Conservation (phyloP, 2,888 invertebrate species). For the Portevinia maculata region DNA sequence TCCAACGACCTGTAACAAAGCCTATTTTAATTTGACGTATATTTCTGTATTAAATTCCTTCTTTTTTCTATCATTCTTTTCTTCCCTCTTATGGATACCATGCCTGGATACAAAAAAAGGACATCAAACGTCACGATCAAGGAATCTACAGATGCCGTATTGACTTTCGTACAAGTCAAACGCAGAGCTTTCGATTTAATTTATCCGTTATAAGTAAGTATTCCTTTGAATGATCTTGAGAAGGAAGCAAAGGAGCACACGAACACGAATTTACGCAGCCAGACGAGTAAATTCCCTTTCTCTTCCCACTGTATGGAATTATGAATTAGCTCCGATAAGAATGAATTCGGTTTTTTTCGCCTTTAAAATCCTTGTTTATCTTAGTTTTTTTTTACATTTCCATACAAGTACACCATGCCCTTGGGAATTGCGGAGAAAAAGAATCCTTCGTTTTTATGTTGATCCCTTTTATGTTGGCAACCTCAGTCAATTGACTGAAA, state of each 20-base stretch:
- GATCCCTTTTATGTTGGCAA: constrained; percentile 23
- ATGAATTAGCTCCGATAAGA: constrained; percentile 29
- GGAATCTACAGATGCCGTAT: constrained; percentile 95
- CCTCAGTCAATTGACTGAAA: constrained; percentile 53
- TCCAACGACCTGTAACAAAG: not conserved
- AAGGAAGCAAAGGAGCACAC: not conserved
- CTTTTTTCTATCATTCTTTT: constrained; percentile 13
- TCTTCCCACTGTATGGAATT: not conserved
- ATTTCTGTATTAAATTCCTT: constrained; percentile 13
- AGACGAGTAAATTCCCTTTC: not conserved
- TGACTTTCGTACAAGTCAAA: constrained; percentile 95
- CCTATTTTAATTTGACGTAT: constrained; percentile 8
- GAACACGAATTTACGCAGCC: not conserved
- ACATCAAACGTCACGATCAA: constrained; percentile 93
- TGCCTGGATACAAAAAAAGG: constrained; percentile 80
- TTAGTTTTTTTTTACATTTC: not conserved
- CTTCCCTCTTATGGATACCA: constrained; percentile 15
- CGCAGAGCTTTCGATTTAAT: constrained; percentile 94
- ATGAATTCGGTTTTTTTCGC: not conserved
- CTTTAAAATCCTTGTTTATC: not conserved
- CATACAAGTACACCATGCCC: constrained; percentile 1
- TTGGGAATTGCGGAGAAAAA: constrained; percentile 5
- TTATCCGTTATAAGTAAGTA: constrained; percentile 94
- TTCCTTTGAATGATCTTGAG: constrained; percentile 43
- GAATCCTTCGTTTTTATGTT: constrained; percentile 4